phyloP scores from a whole-genome alignment of 2,113 vertebrate genomes.

The Istiophorus platypterus region DNA sequence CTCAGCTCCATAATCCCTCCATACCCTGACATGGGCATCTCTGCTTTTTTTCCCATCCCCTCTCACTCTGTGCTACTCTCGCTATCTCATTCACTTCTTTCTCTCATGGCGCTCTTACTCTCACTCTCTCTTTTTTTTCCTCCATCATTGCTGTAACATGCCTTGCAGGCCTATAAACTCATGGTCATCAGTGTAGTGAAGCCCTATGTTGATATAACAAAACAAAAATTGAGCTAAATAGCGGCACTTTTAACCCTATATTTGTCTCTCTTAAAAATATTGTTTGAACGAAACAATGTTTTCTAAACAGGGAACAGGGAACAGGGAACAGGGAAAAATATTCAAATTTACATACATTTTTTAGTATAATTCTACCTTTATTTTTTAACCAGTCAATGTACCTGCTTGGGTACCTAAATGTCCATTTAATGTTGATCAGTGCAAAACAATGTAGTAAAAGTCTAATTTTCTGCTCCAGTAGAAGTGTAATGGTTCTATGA shows the following conservation, averaged over 20 bases:
- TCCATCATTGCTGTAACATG: conserved; percentile 30
- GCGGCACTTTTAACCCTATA: background rate
- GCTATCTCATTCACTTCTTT: conserved; percentile 13
- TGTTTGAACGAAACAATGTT: background rate
- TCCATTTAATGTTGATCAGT: background rate
- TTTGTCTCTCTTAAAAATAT: background rate
- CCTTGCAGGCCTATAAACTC: conserved; percentile 26
- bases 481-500: background rate
- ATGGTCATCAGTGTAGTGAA: conserved; percentile 43
- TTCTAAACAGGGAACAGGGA: background rate
- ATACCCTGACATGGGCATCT: conserved; percentile 49
- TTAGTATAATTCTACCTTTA: too few relatives aligned
- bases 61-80: conserved; percentile 1
- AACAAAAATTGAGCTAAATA: conserved; percentile 22
- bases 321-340: too few relatives aligned
- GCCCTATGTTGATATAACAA: conserved; percentile 16
- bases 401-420: background rate
- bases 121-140: conserved; percentile 3
- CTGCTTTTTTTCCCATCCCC: conserved; percentile 8
- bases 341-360: too few relatives aligned
- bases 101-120: background rate
- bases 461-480: background rate
- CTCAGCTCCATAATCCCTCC: conserved; percentile 64
- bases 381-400: background rate
- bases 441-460: background rate